Evolutionary conservation across 2,888 invertebrate genomes (phyloP).

Genomic region (Pheosia gnoma): DNA sequence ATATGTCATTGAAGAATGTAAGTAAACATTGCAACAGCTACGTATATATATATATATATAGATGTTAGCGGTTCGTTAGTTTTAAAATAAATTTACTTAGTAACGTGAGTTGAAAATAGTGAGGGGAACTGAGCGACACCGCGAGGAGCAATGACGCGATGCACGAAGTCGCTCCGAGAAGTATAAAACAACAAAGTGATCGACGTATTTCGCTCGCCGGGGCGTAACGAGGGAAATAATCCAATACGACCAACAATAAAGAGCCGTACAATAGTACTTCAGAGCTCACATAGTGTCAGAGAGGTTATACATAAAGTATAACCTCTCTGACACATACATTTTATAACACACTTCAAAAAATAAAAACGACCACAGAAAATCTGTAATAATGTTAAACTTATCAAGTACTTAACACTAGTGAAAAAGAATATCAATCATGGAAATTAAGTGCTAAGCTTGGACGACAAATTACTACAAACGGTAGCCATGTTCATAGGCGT

Average conservation of each 20-base stretch:
- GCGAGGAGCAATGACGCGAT: conserved; percentile 80
- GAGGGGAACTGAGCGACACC: conserved; percentile 78
- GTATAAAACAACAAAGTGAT: conserved; percentile 84
- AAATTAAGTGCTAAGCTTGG: conserved; percentile 49
- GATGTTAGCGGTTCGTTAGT: conserved; percentile 53
- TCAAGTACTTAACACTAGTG: conserved; percentile 20
- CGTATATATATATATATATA: conserved; percentile 28
- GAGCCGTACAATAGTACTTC: conserved; percentile 65
- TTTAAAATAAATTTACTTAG: conserved; percentile 76
- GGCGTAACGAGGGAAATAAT: conserved; percentile 76
- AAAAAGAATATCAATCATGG: conserved; percentile 46
- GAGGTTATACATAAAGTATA: conserved; percentile 61
- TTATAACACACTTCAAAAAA: conserved; percentile 29
- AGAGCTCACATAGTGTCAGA: conserved; percentile 31
- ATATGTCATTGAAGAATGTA: conserved; percentile 9
- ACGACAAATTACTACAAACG: conserved; percentile 68
- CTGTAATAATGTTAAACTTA: conserved; percentile 18
- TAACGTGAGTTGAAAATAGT: conserved; percentile 79
- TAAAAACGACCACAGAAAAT: conserved; percentile 15
- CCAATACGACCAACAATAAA: conserved; percentile 55
- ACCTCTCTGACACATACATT: not conserved
- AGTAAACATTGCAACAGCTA: conserved; percentile 31
- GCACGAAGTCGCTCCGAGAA: conserved; percentile 78
- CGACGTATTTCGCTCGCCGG: conserved; percentile 71
- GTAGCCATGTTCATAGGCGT: conserved; percentile 59